Percentiles rank a stretch among this genome's conserved stretches.
These are phyloP conservation scores for Climacteris rufus DNA, from an alignment of 2,113 vertebrate species.

Conservation along the genomic window DNA sequence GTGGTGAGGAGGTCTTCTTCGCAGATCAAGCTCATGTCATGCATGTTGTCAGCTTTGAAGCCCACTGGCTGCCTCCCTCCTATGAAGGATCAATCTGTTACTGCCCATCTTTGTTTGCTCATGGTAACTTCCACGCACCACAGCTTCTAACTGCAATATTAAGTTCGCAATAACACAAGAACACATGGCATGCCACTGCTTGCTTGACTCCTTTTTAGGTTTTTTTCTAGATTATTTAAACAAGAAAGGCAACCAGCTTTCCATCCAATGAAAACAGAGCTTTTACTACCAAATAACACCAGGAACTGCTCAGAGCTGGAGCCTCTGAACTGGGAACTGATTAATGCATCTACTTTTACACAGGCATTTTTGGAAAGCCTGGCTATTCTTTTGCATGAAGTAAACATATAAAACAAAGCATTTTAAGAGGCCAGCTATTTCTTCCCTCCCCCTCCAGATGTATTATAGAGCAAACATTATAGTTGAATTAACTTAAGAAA, in stretches of 20 bases:
- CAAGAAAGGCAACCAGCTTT: background rate
- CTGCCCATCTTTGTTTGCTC: background rate
- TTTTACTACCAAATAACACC: background rate
- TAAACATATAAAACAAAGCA: background rate
- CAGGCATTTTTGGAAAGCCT: rapidly evolving
- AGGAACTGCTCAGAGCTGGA: background rate
- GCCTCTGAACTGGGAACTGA: background rate
- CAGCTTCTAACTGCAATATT: background rate
- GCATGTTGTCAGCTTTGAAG: background rate
- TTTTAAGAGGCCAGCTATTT: background rate
- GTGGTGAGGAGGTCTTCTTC: constrained; percentile 86
- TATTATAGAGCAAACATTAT: background rate
- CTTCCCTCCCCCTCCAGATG: background rate
- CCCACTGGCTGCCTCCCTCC: background rate
- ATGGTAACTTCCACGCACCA: no score
- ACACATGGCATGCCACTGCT: background rate
- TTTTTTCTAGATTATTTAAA: background rate
- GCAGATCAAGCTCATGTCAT: constrained; percentile 74
- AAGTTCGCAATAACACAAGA: background rate
- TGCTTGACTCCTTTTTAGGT: background rate
- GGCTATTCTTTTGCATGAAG: background rate
- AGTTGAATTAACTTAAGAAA: background rate
- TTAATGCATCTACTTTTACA: background rate
- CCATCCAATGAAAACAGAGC: background rate
- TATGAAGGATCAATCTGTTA: background rate